These are phyloP conservation scores for Aporophyla lueneburgensis DNA, from an alignment of 2,888 invertebrate species.

Conservation along the genomic window DNA sequence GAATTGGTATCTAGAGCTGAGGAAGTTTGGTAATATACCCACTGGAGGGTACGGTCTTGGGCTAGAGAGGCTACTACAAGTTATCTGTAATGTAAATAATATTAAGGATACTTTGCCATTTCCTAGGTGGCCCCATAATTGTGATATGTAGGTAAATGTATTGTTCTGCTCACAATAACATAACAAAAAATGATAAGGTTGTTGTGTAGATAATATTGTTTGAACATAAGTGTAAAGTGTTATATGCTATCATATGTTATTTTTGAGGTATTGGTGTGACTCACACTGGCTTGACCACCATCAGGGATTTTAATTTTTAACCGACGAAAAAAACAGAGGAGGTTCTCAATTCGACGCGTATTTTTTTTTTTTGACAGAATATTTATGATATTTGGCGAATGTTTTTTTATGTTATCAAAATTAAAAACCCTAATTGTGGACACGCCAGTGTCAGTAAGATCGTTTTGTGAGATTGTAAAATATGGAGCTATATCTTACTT, in stretches of 20 bases:
- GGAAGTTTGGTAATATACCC: slow-evolving; percentile 96
- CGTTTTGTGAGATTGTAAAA: neutral
- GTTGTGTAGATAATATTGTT: neutral
- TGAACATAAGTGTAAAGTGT: neutral
- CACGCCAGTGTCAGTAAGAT: too few relatives aligned
- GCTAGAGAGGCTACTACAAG: slow-evolving; percentile 97
- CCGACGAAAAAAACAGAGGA: too few relatives aligned
- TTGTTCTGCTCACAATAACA: neutral
- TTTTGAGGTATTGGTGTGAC: neutral
- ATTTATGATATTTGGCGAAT: too few relatives aligned
- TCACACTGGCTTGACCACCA: too few relatives aligned
- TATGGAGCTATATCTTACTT: neutral
- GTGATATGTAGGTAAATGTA: slow-evolving; percentile 89
- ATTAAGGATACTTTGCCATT: slow-evolving; percentile 99
- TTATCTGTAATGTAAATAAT: slow-evolving; percentile 95
- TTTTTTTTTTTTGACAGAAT: too few relatives aligned
- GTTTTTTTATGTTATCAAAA: too few relatives aligned
- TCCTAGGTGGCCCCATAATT: slow-evolving; percentile 98
- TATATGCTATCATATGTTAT: neutral
- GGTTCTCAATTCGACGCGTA: too few relatives aligned
- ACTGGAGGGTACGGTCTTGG: slow-evolving; percentile 99
- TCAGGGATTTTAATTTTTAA: too few relatives aligned
- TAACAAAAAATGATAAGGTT: neutral
- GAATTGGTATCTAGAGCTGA: slow-evolving; percentile 97
- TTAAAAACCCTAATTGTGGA: too few relatives aligned